Percentiles rank a stretch among this genome's conserved stretches.
These are phyloP conservation scores for Cosmia trapezina DNA, from an alignment of 2,888 invertebrate genomes.

Conservation along the genomic window DNA sequence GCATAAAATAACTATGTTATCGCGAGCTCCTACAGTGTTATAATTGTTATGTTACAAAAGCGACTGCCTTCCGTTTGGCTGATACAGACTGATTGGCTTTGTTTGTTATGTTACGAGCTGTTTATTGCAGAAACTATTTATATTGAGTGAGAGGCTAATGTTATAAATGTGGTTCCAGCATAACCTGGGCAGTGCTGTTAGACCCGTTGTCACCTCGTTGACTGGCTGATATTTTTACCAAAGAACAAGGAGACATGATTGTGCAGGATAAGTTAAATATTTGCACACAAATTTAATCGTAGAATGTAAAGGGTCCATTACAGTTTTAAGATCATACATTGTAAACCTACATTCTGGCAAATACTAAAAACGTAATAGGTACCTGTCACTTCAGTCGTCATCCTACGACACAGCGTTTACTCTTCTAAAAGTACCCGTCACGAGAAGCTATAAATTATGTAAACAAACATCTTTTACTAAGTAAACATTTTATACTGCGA, in stretches of 20 bases:
- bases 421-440: too few species aligned
- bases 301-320: too few species aligned
- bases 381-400: too few species aligned
- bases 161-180: neutral
- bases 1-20: slow-evolving; percentile 54
- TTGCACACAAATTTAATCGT: too few species aligned
- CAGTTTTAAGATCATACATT: too few species aligned
- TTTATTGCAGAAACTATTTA: slow-evolving; percentile 23
- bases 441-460: too few species aligned
- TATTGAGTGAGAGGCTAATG: neutral
- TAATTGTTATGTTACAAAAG: slow-evolving; percentile 29
- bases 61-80: slow-evolving; percentile 42
- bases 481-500: too few species aligned
- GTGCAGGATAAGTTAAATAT: too few species aligned
- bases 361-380: too few species aligned
- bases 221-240: neutral
- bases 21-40: slow-evolving; percentile 17
- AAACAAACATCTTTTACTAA: too few species aligned
- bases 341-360: too few species aligned
- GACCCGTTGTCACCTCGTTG: neutral
- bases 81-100: slow-evolving; percentile 37
- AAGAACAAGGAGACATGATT: neutral
- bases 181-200: neutral
- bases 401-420: too few species aligned
- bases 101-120: slow-evolving; percentile 33